These are phyloP conservation scores for Acanthurus tractus DNA, from an alignment of 2,797 vertebrate genomes.

Conservation along the genomic window DNA sequence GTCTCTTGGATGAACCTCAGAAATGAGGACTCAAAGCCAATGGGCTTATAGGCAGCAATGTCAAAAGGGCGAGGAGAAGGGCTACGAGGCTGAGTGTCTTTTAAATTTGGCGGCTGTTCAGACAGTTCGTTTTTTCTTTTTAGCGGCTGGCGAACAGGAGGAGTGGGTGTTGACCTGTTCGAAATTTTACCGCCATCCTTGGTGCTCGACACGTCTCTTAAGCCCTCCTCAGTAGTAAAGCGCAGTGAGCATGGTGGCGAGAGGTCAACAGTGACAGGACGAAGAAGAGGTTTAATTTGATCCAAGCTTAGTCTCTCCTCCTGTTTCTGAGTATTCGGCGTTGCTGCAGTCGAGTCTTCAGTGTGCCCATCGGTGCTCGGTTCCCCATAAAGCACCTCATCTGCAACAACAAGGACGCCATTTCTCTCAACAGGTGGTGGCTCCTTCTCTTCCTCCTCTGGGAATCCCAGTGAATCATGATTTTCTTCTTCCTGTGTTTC, in stretches of 20 bases:
- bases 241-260: constrained; percentile 83
- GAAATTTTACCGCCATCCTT: constrained; percentile 79
- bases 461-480: constrained; percentile 62
- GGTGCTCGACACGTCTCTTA: constrained; percentile 67
- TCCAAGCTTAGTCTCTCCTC: constrained; percentile 75
- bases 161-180: constrained; percentile 68
- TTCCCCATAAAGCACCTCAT: constrained; percentile 83
- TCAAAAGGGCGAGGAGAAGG: constrained; percentile 86
- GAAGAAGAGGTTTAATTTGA: constrained; percentile 79
- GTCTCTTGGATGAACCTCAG: constrained; percentile 96
- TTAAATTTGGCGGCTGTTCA: constrained; percentile 77
- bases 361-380: constrained; percentile 64
- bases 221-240: constrained; percentile 74
- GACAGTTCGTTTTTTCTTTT: constrained; percentile 89
- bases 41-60: constrained; percentile 92
- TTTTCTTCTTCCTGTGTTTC: constrained; percentile 56
- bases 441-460: constrained; percentile 68
- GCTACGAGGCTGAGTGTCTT: constrained; percentile 68
- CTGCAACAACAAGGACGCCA: constrained; percentile 76
- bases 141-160: constrained; percentile 83
- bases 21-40: constrained; percentile 97
- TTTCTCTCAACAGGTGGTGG: constrained; percentile 70
- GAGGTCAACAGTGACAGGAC: constrained; percentile 82
- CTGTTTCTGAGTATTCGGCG: constrained; percentile 51
- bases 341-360: constrained; percentile 54